These are phyloP conservation scores for Chrysolina haemoptera DNA, from an alignment of 2,888 invertebrate genomes.

Conservation along the genomic window DNA sequence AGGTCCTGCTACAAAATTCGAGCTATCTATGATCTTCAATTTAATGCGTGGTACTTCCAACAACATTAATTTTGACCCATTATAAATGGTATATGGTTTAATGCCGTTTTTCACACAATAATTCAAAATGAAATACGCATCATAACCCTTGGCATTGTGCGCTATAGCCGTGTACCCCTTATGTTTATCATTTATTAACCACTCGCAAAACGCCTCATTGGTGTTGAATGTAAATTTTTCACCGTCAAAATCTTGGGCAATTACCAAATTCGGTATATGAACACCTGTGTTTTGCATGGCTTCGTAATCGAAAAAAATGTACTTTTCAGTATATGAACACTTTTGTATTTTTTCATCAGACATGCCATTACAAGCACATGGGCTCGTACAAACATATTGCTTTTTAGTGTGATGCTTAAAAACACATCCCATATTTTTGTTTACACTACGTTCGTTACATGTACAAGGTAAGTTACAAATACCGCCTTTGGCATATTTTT, in stretches of 20 bases:
- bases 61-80: conserved; percentile 28
- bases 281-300: conserved; percentile 7
- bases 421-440: conserved; percentile 4
- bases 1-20: conserved; percentile 5
- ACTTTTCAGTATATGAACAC: conserved; percentile 29
- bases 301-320: conserved; percentile 30
- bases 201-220: conserved; percentile 25
- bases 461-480: conserved; percentile 6
- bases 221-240: conserved; percentile 6
- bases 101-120: conserved; percentile 29
- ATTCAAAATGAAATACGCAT: conserved; percentile 31
- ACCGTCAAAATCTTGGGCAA: conserved; percentile 30
- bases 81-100: conserved; percentile 29
- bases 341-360: background rate
- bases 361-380: conserved; percentile 14
- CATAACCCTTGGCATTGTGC: conserved; percentile 25
- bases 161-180: conserved; percentile 23
- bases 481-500: conserved; percentile 14
- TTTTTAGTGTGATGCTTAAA: background rate
- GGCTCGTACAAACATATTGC: background rate
- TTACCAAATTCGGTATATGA: conserved; percentile 29
- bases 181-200: conserved; percentile 25
- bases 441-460: conserved; percentile 2
- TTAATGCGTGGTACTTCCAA: conserved; percentile 14
- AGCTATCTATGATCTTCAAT: conserved; percentile 22